Conservation (phyloP, 2,888 invertebrate genomes). For the Ganaspis brasiliensis region DNA sequence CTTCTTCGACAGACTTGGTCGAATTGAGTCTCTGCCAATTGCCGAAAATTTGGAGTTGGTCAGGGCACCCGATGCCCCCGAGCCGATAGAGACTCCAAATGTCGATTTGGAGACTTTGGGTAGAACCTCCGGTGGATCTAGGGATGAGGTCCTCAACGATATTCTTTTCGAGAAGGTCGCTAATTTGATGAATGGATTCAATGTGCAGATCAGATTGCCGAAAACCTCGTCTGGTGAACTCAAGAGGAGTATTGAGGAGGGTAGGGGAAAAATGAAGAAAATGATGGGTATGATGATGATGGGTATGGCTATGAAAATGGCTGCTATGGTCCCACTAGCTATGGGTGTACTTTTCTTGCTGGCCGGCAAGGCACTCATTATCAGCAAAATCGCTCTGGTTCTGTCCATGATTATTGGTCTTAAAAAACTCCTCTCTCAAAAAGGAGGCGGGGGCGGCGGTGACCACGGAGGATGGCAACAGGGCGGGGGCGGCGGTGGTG, state of each 20-base stretch:
- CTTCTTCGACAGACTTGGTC: slow-evolving; percentile 88
- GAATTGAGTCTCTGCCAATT: slow-evolving; percentile 85
- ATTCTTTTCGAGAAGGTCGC: slow-evolving; percentile 88
- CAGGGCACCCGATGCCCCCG: slow-evolving; percentile 81
- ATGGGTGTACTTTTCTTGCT: slow-evolving; percentile 90
- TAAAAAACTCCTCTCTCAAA: slow-evolving; percentile 89
- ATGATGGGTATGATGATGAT: slow-evolving; percentile 97
- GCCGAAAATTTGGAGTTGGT: slow-evolving; percentile 87
- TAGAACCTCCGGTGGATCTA: slow-evolving; percentile 84
- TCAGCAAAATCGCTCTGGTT: slow-evolving; percentile 90
- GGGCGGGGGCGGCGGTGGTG: slow-evolving; percentile 78
- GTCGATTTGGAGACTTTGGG: slow-evolving; percentile 86
- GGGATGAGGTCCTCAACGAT: slow-evolving; percentile 86
- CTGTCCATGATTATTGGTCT: slow-evolving; percentile 91
- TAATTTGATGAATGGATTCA: slow-evolving; percentile 88
- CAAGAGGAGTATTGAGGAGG: slow-evolving; percentile 89
- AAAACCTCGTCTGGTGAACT: slow-evolving; percentile 86
- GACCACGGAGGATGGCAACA: slow-evolving; percentile 73
- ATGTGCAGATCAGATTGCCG: slow-evolving; percentile 89
- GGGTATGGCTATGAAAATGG: slow-evolving; percentile 92
- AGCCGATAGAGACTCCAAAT: slow-evolving; percentile 53
- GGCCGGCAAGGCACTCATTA: slow-evolving; percentile 93
- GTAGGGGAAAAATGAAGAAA: slow-evolving; percentile 93
- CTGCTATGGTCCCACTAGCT: slow-evolving; percentile 89
- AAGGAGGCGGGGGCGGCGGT: slow-evolving; percentile 82